Conservation (phyloP, 2,888 invertebrate species). For the Melanotus villosus region DNA sequence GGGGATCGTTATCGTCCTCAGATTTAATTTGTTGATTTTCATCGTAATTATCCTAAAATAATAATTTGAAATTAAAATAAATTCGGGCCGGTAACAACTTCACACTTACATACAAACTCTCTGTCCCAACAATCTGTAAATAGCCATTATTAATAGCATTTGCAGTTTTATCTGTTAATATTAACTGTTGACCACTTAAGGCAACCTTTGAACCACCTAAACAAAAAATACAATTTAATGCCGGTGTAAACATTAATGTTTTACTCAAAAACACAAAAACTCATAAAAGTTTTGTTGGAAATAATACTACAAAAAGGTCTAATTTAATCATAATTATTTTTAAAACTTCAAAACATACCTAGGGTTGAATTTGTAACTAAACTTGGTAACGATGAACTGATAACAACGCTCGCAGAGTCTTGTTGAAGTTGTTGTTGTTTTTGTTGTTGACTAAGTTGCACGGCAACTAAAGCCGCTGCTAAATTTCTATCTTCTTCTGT, state of each 20-base stretch:
- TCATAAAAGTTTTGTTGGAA: no score
- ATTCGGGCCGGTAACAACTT: no score
- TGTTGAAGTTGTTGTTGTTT: conserved; percentile 71
- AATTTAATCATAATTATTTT: no score
- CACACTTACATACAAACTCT: conserved; percentile 56
- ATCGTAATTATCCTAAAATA: conserved; percentile 35
- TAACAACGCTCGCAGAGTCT: conserved; percentile 55
- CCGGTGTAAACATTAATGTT: no score
- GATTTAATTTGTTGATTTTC: conserved; percentile 47
- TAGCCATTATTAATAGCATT: conserved; percentile 57
- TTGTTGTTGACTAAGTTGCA: conserved; percentile 74
- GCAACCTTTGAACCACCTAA: conserved; percentile 55
- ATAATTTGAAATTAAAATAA: no score
- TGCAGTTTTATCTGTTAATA: conserved; percentile 59
- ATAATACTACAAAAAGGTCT: no score
- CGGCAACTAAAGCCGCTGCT: conserved; percentile 75
- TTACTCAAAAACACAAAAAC: no score
- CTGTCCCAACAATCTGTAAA: conserved; percentile 63
- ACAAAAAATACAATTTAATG: conserved; percentile 3
- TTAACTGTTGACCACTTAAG: conserved; percentile 62
- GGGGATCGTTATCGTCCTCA: conserved; percentile 60
- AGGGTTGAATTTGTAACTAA: conserved; percentile 48
- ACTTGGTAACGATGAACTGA: conserved; percentile 54
- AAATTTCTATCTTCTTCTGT: conserved; percentile 75
- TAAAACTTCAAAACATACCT: conserved; percentile 19